These are phyloP conservation scores for Scaptomyza parva DNA, from an alignment of 2,888 invertebrate genomes.

Conservation along the genomic window DNA sequence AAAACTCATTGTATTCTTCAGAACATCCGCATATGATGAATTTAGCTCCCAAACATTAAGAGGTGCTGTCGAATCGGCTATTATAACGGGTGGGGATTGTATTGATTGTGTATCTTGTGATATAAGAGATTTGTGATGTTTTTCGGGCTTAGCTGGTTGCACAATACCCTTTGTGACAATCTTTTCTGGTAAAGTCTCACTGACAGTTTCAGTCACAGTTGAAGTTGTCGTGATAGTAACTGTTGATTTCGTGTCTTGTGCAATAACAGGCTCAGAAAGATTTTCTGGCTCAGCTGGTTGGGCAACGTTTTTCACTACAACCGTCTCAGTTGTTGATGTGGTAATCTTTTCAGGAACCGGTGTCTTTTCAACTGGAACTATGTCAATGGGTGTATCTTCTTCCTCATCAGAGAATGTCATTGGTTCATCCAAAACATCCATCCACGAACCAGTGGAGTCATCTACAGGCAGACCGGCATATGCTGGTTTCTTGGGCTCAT, in stretches of 20 bases:
- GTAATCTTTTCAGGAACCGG: background rate
- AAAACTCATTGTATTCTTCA: conserved; percentile 61
- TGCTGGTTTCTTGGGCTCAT: background rate
- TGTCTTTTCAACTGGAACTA: background rate
- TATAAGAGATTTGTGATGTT: background rate
- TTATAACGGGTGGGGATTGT: conserved; percentile 10
- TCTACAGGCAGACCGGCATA: background rate
- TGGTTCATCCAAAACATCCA: conserved; percentile 1
- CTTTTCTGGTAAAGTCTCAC: conserved; percentile 6
- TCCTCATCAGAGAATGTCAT: conserved; percentile 2
- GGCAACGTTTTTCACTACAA: background rate
- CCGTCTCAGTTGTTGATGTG: background rate
- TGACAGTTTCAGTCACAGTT: conserved; percentile 8
- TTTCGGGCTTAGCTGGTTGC: background rate
- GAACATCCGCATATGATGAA: conserved; percentile 67
- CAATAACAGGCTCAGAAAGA: background rate
- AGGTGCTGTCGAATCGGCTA: too few relatives aligned
- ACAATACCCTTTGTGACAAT: background rate
- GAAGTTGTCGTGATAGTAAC: background rate
- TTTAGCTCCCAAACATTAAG: background rate
- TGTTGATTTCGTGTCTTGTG: background rate
- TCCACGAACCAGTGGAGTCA: background rate
- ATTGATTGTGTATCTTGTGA: conserved; percentile 8
- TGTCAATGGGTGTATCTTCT: background rate
- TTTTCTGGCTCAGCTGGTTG: background rate